Conservation (phyloP, 2,888 invertebrate genomes). For the Antheraea yamamai region DNA sequence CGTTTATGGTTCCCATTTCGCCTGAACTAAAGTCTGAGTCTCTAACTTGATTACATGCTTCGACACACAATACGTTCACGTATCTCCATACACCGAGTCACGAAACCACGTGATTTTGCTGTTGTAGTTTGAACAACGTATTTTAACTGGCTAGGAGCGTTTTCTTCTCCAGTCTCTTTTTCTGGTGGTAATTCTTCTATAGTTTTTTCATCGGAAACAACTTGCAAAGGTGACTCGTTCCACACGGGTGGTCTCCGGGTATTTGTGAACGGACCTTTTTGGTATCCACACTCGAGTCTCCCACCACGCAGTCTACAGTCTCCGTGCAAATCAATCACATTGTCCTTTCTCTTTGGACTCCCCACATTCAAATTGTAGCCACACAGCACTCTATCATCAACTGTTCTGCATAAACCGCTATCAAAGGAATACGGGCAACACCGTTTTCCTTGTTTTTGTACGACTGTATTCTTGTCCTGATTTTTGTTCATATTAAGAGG, state of each 20-base stretch:
- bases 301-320: conserved; percentile 60
- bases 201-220: background rate
- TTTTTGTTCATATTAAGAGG: background rate
- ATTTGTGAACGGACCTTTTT: conserved; percentile 48
- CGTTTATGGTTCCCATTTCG: background rate
- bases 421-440: conserved; percentile 70
- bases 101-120: conserved; percentile 13
- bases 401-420: conserved; percentile 48
- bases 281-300: conserved; percentile 67
- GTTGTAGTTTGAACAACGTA: conserved; percentile 6
- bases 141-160: conserved; percentile 3
- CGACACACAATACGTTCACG: conserved; percentile 52
- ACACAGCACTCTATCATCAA: conserved; percentile 62
- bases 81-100: conserved; percentile 50
- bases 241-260: conserved; percentile 38
- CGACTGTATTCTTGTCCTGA: background rate
- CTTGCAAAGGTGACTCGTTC: conserved; percentile 18
- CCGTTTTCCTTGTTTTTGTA: conserved; percentile 33
- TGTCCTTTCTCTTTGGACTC: conserved; percentile 34
- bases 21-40: too few species aligned
- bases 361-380: conserved; percentile 63
- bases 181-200: conserved; percentile 4
- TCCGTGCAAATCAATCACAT: conserved; percentile 37
- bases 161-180: conserved; percentile 1
- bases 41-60: conserved; percentile 25